phyloP scores from a whole-genome alignment of 1,140 invertebrate genomes.

The Conus ventricosus region DNA sequence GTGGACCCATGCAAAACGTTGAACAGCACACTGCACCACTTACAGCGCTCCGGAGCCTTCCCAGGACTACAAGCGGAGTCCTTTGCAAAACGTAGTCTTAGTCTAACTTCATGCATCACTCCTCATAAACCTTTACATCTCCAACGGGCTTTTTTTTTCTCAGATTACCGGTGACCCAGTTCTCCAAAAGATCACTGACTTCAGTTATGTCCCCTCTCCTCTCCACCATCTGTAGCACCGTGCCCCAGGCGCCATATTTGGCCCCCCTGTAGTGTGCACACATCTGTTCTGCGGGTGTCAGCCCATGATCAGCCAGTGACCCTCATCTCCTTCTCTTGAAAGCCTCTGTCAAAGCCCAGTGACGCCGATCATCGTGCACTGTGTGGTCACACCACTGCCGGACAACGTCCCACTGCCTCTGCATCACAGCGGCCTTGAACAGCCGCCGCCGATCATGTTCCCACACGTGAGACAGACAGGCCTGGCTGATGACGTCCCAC shows the following conservation, averaged over 20 bases:
- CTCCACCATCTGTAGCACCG: background rate
- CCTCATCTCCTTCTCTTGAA: background rate
- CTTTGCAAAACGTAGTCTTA: background rate
- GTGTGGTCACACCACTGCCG: background rate
- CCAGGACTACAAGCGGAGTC: background rate
- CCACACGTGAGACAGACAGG: constrained; percentile 4
- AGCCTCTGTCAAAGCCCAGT: constrained; percentile 10
- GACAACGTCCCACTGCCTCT: background rate
- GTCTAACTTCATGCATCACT: background rate
- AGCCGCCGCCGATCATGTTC: background rate
- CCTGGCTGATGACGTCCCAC: background rate
- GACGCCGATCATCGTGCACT: constrained; percentile 7
- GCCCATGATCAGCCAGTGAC: background rate
- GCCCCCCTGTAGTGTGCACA: background rate
- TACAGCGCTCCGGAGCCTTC: background rate
- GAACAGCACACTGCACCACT: background rate
- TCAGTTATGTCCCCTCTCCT: background rate
- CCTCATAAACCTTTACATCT: background rate
- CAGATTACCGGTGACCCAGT: background rate
- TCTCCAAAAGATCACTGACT: background rate
- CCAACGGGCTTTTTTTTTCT: background rate
- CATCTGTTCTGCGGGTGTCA: background rate
- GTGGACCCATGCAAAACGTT: background rate
- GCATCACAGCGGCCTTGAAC: constrained; percentile 16
- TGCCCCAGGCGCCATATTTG: background rate